Base-by-base conservation (phyloP, 2,888 invertebrate genomes). In the Cerceris ruficornis region DNA sequence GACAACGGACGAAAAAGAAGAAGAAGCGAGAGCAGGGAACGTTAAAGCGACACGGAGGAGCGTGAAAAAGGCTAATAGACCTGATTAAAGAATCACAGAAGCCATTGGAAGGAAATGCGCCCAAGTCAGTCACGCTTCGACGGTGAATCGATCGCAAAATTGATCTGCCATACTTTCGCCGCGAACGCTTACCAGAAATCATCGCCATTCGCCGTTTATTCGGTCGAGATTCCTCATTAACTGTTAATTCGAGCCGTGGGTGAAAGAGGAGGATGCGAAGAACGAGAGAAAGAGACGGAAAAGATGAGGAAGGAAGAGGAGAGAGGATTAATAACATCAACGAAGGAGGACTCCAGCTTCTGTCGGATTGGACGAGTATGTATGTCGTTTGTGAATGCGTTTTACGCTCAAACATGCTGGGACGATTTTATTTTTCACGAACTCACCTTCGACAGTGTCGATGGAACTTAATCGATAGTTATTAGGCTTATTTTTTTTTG, bases 141-240 rank as follows among this genome's bases (percentile, higher is more conserved):
- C 62, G 55, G 54, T 42, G 42, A 52, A 67, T 68, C 78, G 82
- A 74, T 80, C 82, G 68, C 69, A 58, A 70, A 71, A 80, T 79
- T 66, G 81, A 75, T 88, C 80, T 77, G 83, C 81, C 84, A 82
- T 85, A 83, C 83, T 84, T 87, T 87, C 81, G 72, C 86, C 80
- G 74, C 73, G 70, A 15, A 64, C 60, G 15, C 55, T 75, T 64
- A 73, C 73, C 81, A 62, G 83, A 81, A 79, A 76, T 80, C 62
- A 57, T 49, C 70, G n/a, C 7, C 50, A 50, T 68, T 66, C 54
- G 43, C n/a, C 58, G 66, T 11, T 77, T 46, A 46, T 67, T 42
- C 70, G 61, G 28, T 73, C 70, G 59, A 28, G 71, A 71, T 72
- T 78, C 60, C 54, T 82, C 71, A 74, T 80, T 79, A 71, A 77